These are phyloP conservation scores for Lophura nycthemera DNA, from an alignment of 2,113 vertebrate genomes.

Conservation along the genomic window DNA sequence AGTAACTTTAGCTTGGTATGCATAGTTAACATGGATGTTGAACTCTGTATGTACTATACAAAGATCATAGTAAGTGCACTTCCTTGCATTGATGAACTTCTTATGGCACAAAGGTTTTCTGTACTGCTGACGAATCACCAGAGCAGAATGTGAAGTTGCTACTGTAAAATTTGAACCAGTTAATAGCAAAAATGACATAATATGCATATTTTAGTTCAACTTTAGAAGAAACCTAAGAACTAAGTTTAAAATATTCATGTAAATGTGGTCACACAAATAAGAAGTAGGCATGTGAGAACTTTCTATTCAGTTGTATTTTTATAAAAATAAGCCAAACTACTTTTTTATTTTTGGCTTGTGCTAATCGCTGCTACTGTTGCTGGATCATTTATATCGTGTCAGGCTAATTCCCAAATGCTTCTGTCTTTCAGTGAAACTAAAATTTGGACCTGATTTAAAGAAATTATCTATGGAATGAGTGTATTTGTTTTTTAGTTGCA, in stretches of 20 bases:
- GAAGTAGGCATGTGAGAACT: slow-evolving; percentile 16
- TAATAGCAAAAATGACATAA: slow-evolving; percentile 43
- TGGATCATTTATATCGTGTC: not conserved
- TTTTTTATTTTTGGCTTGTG: not conserved
- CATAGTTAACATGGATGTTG: slow-evolving; percentile 55
- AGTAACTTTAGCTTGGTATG: slow-evolving; percentile 36
- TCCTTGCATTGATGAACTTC: slow-evolving; percentile 53
- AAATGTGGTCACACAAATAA: not conserved
- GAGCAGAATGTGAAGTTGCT: slow-evolving; percentile 5
- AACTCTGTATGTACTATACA: slow-evolving; percentile 58
- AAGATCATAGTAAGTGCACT: slow-evolving; percentile 68
- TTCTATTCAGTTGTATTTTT: not conserved
- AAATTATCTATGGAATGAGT: not conserved
- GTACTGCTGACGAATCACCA: slow-evolving; percentile 25
- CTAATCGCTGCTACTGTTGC: not conserved
- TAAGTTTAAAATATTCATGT: not conserved
- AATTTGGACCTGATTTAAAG: not conserved
- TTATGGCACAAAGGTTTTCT: slow-evolving; percentile 43
- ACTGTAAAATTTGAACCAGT: not conserved
- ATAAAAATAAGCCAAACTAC: not conserved
- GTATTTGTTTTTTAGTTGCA: not conserved
- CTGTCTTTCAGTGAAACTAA: not conserved
- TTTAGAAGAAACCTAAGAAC: not conserved
- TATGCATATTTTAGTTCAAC: not conserved
- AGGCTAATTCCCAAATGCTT: not conserved